A percentile compares a stretch with the other conserved stretches of the same genome.
These are phyloP conservation scores for Ranitomeya variabilis DNA, from an alignment of 2,113 vertebrate species.

Conservation along the genomic window DNA sequence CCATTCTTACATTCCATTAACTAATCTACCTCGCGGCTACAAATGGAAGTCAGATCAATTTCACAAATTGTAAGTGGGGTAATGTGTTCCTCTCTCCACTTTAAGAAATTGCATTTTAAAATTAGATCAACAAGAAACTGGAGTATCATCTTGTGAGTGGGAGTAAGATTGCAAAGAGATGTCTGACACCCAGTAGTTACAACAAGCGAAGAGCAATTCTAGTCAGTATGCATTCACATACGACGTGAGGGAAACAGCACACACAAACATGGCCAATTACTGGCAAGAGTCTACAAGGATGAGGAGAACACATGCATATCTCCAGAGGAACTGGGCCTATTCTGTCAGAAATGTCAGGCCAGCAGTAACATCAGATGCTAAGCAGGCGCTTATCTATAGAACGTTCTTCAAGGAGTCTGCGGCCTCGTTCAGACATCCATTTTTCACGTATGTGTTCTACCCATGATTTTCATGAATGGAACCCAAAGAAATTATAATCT, in stretches of 20 bases:
- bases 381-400: too few relatives aligned
- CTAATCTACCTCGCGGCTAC: background rate
- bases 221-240: constrained; percentile 59
- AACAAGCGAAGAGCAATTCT: constrained; percentile 48
- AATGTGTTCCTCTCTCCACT: constrained; percentile 60
- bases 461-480: too few relatives aligned
- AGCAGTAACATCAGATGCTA: too few relatives aligned
- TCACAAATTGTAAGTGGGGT: constrained; percentile 23
- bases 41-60: background rate
- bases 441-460: too few relatives aligned
- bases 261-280: constrained; percentile 43
- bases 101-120: constrained; percentile 62
- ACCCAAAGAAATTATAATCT: too few relatives aligned
- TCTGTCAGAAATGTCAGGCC: too few relatives aligned
- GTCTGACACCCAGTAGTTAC: constrained; percentile 60
- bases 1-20: background rate
- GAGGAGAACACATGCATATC: background rate
- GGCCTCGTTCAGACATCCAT: too few relatives aligned
- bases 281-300: background rate
- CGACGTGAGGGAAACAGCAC: background rate
- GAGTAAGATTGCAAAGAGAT: constrained; percentile 55
- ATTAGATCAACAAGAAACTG: constrained; percentile 58
- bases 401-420: too few relatives aligned
- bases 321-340: background rate
- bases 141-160: constrained; percentile 60